Evolutionary conservation across 2,113 vertebrate genomes (phyloP), one percentile per base, ranked within the genome.

Genomic region (Pogona vitticeps): DNA sequence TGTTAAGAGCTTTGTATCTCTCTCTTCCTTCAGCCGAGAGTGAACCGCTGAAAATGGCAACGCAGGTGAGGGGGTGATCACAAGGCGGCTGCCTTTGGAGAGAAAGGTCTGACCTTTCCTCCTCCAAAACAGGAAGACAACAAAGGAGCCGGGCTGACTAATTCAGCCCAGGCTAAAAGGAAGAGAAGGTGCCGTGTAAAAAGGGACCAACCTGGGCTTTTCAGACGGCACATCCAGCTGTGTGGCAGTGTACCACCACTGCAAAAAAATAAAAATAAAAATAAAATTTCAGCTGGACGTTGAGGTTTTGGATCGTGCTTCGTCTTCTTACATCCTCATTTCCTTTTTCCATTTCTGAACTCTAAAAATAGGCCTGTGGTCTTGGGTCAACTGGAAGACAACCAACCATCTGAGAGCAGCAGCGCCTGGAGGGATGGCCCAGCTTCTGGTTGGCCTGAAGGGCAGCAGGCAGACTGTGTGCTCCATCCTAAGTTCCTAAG

Each of bases 91-190:
- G 91, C 89, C 33, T 82, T 88, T 92, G 94, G 91, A 94, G 93
- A 88, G 92, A 93, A 95, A 95, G 93, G 90, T 89, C 28, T 40
- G 93, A 96, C 91, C 91, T 93, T 92, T 88, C 90, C 80, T 76
- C 91, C 88, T 88, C 93, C 88, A 93, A 93, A 93, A 88, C 86
- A 88, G 92, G 90, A 95, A 91, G 82, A 86, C 76, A 94, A 86
- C 95, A 95, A 94, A 86, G 92, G 1, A 88, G 84, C n/a, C 72
- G 86, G 67, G 52, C 80, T 90, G 91, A 90, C 80, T 84, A 68
- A 31, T 26, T 68, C 46, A 52, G 86, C 85, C 92, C 76, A 91
- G 88, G 88, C 46, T 88, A 94, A 91, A 91, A 89, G 86, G 91
- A 93, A 93, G 91, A 93, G 93, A 90, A 89, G 83, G 80, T 93